phyloP scores from a whole-genome alignment of 1,140 invertebrate genomes.

The Drosophila ogumai region DNA sequence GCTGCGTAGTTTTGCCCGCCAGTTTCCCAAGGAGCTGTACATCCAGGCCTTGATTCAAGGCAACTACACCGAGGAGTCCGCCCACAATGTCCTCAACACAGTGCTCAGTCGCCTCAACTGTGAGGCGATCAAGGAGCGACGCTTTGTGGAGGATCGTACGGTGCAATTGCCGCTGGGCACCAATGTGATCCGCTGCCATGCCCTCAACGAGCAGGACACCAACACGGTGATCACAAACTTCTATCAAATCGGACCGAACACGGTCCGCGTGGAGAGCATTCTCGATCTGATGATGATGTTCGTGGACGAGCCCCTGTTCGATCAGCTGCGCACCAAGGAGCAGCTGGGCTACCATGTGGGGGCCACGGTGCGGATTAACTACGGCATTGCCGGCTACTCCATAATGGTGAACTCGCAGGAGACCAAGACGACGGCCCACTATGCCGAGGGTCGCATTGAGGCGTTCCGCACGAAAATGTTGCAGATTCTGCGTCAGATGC shows the following conservation, averaged over 20 bases:
- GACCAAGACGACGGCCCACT: constrained; percentile 88
- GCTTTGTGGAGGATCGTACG: constrained; percentile 67
- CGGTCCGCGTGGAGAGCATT: constrained; percentile 88
- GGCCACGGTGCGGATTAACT: constrained; percentile 88
- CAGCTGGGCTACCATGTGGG: constrained; percentile 95
- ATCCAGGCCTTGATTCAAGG: constrained; percentile 91
- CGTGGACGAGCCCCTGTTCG: constrained; percentile 95
- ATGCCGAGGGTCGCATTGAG: constrained; percentile 91
- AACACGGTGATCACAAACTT: constrained; percentile 96
- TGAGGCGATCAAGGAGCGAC: constrained; percentile 62
- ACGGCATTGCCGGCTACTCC: constrained; percentile 90
- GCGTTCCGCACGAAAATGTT: constrained; percentile 89
- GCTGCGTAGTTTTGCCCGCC: constrained; percentile 87
- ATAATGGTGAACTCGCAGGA: constrained; percentile 91
- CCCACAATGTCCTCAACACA: constrained; percentile 86
- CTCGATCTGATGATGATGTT: constrained; percentile 92
- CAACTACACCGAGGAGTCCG: constrained; percentile 88
- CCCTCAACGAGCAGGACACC: constrained; percentile 90
- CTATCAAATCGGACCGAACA: constrained; percentile 91
- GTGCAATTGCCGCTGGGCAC: constrained; percentile 88
- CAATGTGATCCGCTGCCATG: constrained; percentile 88
- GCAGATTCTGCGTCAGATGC: constrained; percentile 87
- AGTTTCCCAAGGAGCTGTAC: constrained; percentile 88
- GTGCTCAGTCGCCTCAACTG: constrained; percentile 80
- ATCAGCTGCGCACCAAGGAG: constrained; percentile 94